These are phyloP conservation scores for Melanophora roralis DNA, from an alignment of 2,888 invertebrate genomes.

Conservation along the genomic window DNA sequence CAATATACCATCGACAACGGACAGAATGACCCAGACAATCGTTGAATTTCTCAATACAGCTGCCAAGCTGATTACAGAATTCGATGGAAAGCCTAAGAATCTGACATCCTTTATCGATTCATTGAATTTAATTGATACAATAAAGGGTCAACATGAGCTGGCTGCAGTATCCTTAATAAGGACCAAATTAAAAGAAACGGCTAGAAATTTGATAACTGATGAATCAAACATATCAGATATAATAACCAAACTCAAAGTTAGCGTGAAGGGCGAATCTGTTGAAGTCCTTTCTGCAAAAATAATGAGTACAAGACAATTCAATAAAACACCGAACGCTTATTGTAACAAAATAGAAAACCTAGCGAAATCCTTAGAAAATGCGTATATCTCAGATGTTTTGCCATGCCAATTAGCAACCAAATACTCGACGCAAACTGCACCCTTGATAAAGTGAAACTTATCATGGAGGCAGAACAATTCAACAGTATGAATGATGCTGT, in stretches of 20 bases:
- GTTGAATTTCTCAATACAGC: too few species aligned
- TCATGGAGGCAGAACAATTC: conserved; percentile 43
- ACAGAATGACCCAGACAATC: background rate
- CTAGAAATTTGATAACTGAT: too few species aligned
- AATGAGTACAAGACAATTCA: background rate
- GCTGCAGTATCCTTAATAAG: too few species aligned
- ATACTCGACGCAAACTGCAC: conserved; percentile 3
- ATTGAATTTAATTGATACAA: too few species aligned
- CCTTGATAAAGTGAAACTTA: background rate
- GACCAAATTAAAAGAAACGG: too few species aligned
- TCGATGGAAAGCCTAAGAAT: too few species aligned
- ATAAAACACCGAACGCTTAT: background rate
- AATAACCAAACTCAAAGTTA: too few species aligned
- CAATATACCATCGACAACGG: too few species aligned
- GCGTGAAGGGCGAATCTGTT: conserved; percentile 16
- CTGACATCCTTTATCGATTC: too few species aligned
- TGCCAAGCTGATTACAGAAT: too few species aligned
- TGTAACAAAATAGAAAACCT: background rate
- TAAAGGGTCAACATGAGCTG: too few species aligned
- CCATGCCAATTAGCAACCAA: background rate
- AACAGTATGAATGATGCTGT: conserved; percentile 42
- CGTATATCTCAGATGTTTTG: background rate
- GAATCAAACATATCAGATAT: too few species aligned
- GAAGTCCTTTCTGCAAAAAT: background rate
- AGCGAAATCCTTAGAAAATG: background rate